phyloP scores from a whole-genome alignment of 2,888 invertebrate species.

The Syrphus vitripennis region DNA sequence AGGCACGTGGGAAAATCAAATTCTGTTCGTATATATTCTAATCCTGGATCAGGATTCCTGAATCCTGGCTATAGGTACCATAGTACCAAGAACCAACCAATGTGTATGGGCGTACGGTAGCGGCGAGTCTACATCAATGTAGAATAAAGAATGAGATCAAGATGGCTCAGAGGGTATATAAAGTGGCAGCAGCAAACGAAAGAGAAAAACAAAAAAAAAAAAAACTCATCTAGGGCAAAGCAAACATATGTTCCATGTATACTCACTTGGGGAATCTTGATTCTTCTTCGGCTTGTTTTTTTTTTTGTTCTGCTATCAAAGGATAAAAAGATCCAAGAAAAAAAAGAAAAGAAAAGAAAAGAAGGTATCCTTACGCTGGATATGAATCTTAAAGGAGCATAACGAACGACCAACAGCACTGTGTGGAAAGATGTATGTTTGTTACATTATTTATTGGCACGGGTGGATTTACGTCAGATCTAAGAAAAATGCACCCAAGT shows the following conservation, averaged over 20 bases:
- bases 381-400: slow-evolving; percentile 47
- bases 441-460: slow-evolving; percentile 66
- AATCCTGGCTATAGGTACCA: background rate
- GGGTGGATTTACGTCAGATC: slow-evolving; percentile 62
- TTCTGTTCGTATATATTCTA: slow-evolving; percentile 40
- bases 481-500: slow-evolving; percentile 62
- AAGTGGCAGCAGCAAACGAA: slow-evolving; percentile 10
- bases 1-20: slow-evolving; percentile 70
- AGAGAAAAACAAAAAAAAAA: background rate
- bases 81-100: background rate
- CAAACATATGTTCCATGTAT: slow-evolving; percentile 65
- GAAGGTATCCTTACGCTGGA: background rate
- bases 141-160: slow-evolving; percentile 60
- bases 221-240: slow-evolving; percentile 6
- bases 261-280: slow-evolving; percentile 58
- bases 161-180: slow-evolving; percentile 1
- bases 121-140: slow-evolving; percentile 61
- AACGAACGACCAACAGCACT: slow-evolving; percentile 42
- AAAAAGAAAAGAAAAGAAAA: background rate
- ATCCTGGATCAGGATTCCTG: slow-evolving; percentile 53
- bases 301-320: background rate
- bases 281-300: slow-evolving; percentile 13
- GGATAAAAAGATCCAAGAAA: background rate
- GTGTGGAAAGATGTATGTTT: slow-evolving; percentile 47
- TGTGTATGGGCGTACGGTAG: slow-evolving; percentile 38